Evolutionary conservation across 2,113 vertebrate species (phyloP).

Genomic region (Oreochromis niloticus): DNA sequence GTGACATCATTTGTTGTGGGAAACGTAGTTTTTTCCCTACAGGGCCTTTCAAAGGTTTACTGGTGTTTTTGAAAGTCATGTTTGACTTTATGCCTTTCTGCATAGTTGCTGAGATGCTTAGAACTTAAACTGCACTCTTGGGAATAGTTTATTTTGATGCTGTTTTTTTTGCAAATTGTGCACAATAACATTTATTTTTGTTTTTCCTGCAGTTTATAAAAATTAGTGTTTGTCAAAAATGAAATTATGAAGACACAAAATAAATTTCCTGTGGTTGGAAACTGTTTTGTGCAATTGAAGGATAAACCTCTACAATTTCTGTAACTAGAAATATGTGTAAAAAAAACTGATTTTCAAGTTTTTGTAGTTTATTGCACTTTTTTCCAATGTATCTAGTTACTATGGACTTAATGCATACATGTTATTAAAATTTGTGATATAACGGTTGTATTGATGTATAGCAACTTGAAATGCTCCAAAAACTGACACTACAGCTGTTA

Average conservation of each 20-base stretch:
- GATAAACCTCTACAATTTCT: background rate
- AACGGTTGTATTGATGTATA: rapidly evolving
- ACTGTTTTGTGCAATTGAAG: background rate
- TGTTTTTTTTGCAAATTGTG: background rate
- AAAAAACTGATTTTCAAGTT: background rate
- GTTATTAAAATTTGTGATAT: background rate
- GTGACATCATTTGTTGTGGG: no score
- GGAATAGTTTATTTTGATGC: background rate
- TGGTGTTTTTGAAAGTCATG: no score
- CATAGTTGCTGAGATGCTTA: no score
- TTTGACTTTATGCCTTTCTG: no score
- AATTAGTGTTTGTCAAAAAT: background rate
- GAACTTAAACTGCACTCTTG: background rate
- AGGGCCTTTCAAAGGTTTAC: no score
- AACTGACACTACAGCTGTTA: background rate
- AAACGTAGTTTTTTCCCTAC: no score
- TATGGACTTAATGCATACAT: background rate
- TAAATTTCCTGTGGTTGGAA: background rate
- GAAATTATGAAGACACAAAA: background rate
- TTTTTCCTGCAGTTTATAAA: background rate
- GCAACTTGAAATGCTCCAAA: background rate
- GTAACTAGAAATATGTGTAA: background rate
- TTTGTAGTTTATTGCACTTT: background rate
- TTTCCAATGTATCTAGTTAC: background rate
- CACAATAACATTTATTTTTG: background rate